Base-by-base conservation (phyloP, 1,140 invertebrate genomes). In the Caenorhabditis inopinata region DNA sequence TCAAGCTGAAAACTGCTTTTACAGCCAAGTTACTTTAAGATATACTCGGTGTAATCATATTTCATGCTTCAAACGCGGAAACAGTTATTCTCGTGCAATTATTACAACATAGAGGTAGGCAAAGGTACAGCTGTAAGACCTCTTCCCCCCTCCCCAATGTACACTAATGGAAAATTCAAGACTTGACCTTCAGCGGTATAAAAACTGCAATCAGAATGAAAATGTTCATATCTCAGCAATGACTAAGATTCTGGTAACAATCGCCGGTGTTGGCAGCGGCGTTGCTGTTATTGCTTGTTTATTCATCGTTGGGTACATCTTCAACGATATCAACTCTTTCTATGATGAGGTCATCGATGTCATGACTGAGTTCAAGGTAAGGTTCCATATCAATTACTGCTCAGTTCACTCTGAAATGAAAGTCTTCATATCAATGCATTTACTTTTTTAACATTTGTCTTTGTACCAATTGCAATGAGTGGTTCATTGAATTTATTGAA, bases 291-390 rank as follows among this genome's bases (percentile, higher is more conserved):
- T 84, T 29, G 82, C 75, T 18, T 83, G 75, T 42, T 46, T 84
- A 11, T 23, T 84, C 38, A 76, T 38, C n/a, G 79, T 84, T 38
- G 82, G 82, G 25, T 51, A 51, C 62, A 53, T 84, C 78, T 84
- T 83, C 83, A 74, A 76, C 29, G 83, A 84, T 49, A 84, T 84
- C 76, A 84, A 84, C 58, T 58, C 38, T 29, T 73, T 84, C 79
- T 84, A 84, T 49, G 83, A 83, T 76, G 83, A 81, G 16, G 79
- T 81, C 42, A 74, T 84, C 46, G 76, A 74, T 16, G 83, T 82
- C 21, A 84, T 84, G 83, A 76, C 46, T 47, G 82, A 84, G 25
- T 84, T 84, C 79, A 84, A 81, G 45, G 82, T 83, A 18, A 77
- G 78, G n/a, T n/a, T 42, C 7, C 7, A 25, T 7, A 7, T n/a